Base-by-base conservation (phyloP, 2,113 vertebrate species). In the Pomatorhinus ruficollis region DNA sequence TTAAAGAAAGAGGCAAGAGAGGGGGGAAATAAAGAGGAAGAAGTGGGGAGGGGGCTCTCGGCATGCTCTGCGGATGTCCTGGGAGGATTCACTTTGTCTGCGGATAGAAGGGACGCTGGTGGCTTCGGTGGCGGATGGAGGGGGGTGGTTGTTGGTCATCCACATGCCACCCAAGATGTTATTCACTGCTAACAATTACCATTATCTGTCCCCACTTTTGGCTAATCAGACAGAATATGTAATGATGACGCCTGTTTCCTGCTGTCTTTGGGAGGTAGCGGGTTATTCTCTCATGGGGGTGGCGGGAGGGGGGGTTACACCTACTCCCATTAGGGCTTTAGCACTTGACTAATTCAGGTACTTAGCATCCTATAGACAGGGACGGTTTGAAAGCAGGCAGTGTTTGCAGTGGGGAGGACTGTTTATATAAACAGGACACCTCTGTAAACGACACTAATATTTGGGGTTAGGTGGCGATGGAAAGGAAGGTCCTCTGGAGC, bases 161-260 rank as follows among this genome's bases (percentile, higher is more conserved):
- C 97, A 98, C 98, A 99, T 99, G 98, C 99, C 99, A 99, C 99
- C 99, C 99, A 99, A 99, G 99, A 99, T 98, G 99, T 99, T 99
- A 99, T 99, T 99, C 99, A 99, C 96, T 97, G 97, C 98, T 98
- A 98, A 99, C 99, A 99, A 99, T 99, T 97, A 98, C 99, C 98
- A 99, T 99, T 99, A 99, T 99, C 99, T 99, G 98, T 98, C 93
- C 98, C 98, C 98, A 98, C 98, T 99, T 98, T 98, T 98, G 98
- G 98, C 98, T 99, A 99, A 99, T 99, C 99, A 98, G 98, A 98
- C 98, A 98, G 98, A 99, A 99, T 99, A 98, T 97, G 99, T 98
- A 99, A 99, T 98, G 98, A 98, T 98, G 97, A 99, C 98, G 98
- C 98, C 98, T 98, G 99, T 98, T 99, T 99, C 99, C 99, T 99